A percentile compares a stretch with the other conserved stretches of the same genome.
Evolutionary conservation across 2,888 invertebrate species (phyloP).

Genomic region (Cerastis rubricosa): DNA sequence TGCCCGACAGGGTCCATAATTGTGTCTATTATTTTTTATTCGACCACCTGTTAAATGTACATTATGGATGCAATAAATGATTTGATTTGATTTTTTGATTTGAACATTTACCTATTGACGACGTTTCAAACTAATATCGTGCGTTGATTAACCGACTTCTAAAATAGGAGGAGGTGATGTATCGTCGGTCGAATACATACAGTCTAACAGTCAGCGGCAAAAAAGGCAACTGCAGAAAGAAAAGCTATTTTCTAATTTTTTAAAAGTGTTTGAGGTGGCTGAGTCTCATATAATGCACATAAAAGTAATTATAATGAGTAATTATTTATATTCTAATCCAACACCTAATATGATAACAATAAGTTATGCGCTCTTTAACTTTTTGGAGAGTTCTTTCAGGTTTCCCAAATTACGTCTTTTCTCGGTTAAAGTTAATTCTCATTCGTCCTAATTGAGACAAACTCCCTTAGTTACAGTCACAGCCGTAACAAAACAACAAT

Average conservation of each 20-base stretch:
- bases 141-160: not conserved
- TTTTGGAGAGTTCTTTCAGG: not conserved
- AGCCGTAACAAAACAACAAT: conserved; percentile 9
- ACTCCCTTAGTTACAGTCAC: not conserved
- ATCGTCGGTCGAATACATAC: no score
- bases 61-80: no score
- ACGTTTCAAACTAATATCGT: not conserved
- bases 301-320: not conserved
- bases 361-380: not conserved
- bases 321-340: not conserved
- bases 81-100: no score
- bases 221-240: no score
- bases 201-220: no score
- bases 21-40: no score
- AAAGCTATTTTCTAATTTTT: no score
- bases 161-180: not conserved
- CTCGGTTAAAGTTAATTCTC: not conserved
- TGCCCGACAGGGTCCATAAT: no score
- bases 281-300: not conserved
- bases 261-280: not conserved
- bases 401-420: not conserved
- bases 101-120: not conserved
- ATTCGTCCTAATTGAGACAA: not conserved
- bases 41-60: no score
- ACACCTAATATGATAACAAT: not conserved